Percentiles rank a stretch among this genome's conserved stretches.
These are phyloP conservation scores for Sander lucioperca DNA, from an alignment of 2,113 vertebrate genomes.

Conservation along the genomic window DNA sequence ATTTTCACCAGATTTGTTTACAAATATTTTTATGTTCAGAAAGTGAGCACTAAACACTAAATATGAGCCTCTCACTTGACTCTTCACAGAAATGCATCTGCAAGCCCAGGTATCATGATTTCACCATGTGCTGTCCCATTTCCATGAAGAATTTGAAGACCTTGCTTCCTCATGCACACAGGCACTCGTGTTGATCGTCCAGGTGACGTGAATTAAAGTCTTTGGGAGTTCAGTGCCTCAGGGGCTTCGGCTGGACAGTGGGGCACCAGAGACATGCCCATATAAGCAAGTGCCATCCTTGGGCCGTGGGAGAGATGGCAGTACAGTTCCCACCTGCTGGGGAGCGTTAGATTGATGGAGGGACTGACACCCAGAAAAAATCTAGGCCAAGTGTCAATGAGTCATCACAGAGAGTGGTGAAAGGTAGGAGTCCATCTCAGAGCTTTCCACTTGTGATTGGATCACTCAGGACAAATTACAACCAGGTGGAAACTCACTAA, in stretches of 20 bases:
- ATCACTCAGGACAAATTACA: too few species aligned
- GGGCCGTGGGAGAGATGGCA: conserved; percentile 19
- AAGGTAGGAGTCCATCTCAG: not conserved
- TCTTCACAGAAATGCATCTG: not conserved
- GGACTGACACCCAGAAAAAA: conserved; percentile 7
- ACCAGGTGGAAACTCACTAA: too few species aligned
- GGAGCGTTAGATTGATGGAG: conserved; percentile 28
- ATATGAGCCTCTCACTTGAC: not conserved
- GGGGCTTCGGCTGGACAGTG: not conserved
- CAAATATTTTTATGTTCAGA: not conserved
- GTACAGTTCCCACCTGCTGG: conserved; percentile 45
- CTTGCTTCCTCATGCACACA: not conserved
- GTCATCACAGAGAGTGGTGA: not conserved
- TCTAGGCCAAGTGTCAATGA: conserved; percentile 43
- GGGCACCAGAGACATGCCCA: conserved; percentile 42
- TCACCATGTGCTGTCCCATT: not conserved
- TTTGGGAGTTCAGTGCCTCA: not conserved
- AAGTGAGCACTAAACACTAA: not conserved
- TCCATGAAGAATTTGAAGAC: not conserved
- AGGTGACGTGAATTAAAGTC: conserved; percentile 14
- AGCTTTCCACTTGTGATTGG: too few species aligned
- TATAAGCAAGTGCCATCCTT: conserved; percentile 43
- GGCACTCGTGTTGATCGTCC: not conserved
- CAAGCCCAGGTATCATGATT: not conserved
- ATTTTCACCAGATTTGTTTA: not conserved